Base-by-base conservation (phyloP, 2,888 invertebrate species). In the Parnassius orleans region DNA sequence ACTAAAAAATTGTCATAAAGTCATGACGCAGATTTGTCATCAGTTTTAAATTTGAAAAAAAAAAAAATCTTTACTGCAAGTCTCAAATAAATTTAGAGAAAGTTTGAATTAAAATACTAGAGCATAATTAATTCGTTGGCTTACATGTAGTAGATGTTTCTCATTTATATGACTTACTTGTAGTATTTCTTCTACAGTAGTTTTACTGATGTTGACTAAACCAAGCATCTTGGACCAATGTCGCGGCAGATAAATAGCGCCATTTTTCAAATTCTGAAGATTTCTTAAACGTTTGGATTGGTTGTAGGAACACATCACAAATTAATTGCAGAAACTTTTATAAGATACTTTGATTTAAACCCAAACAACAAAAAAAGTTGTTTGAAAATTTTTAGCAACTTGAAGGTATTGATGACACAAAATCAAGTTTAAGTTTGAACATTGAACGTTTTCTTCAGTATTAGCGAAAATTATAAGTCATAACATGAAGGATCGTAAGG, bases 201-300 rank as follows among this genome's bases (percentile, higher is more conserved):
- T 69, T 66, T 83, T 84, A 59, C 72, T 78, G 19, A 78, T 66
- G 56, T 76, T 80, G 0, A 77, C 74, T 3, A 83, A 71, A 7
- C 87, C 83, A 53, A 86, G 71, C 78, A 88, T 83, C 68, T 85
- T 87, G 0, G 87, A 86, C 82, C 85, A 85, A 66, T 86, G 84
- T 0, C 84, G 74, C 0, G 88, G 85, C 10, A 87, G 61, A 62
- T 78, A 86, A 0, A 84, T 85, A 1, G 81, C 81, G 65, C 83
- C 81, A 75, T 74, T 82, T 80, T 81, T 86, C 12, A 86, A 82
- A 75, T 74, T 77, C 56, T 81, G 79, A 41, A 86, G 72, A 67
- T 81, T 80, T 63, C 72, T 76, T 63, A 84, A 75, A 46, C 79
- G 76, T 42, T 71, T 80, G 2, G 78, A 69, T 56, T 74, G 73